A percentile compares a stretch with the other conserved stretches of the same genome.
phyloP scores from a whole-genome alignment of 2,888 invertebrate species.

The Prosapia bicincta region DNA sequence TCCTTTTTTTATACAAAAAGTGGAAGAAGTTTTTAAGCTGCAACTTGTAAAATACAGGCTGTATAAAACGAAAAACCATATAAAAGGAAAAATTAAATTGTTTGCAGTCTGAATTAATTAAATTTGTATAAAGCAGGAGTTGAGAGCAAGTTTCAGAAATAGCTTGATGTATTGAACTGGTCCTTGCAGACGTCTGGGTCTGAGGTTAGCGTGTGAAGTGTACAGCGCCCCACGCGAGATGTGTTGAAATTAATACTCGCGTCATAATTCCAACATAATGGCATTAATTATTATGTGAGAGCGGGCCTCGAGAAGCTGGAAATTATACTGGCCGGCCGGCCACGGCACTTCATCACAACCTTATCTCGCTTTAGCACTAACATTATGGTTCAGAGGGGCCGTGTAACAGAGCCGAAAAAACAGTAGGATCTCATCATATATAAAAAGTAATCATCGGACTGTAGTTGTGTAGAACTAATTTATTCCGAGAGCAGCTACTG shows the following conservation, averaged over 20 bases:
- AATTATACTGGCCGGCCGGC: not conserved
- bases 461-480: not conserved
- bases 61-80: not conserved
- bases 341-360: not conserved
- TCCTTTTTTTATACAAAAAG: no score
- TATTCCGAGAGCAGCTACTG: not conserved
- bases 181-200: not conserved
- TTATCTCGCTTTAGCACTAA: not conserved
- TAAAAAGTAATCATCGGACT: not conserved
- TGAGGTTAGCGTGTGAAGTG: not conserved
- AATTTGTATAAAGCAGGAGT: not conserved
- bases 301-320: not conserved
- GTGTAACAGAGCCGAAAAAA: not conserved
- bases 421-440: not conserved
- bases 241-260: conserved; percentile 2
- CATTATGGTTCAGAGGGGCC: not conserved
- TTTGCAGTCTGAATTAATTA: not conserved
- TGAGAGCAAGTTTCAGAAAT: not conserved
- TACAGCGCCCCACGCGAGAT: not conserved
- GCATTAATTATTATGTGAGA: not conserved
- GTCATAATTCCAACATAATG: conserved; percentile 2
- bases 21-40: no score
- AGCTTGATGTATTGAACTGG: not conserved
- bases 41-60: no score
- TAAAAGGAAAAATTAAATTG: not conserved